A percentile compares a stretch with the other conserved stretches of the same genome.
These are phyloP conservation scores for Cerastis rubricosa DNA, from an alignment of 2,888 invertebrate species.

Conservation along the genomic window DNA sequence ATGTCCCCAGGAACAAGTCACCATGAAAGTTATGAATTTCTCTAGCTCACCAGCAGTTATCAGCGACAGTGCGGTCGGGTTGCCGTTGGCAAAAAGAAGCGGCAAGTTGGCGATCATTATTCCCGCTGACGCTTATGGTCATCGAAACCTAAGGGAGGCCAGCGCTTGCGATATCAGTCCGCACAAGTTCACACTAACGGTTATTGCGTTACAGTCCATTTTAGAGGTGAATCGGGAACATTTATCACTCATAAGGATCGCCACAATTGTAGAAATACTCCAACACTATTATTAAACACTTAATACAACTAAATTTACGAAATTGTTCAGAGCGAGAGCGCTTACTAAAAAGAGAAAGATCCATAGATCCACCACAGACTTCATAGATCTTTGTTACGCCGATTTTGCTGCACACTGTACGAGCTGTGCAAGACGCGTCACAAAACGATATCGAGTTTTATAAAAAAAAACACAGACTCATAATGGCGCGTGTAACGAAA, in stretches of 20 bases:
- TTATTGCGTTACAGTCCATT: slow-evolving; percentile 79
- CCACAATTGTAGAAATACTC: slow-evolving; percentile 59
- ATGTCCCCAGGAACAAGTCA: slow-evolving; percentile 94
- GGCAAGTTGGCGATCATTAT: slow-evolving; percentile 94
- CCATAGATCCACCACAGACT: slow-evolving; percentile 76
- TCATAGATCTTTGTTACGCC: slow-evolving; percentile 64
- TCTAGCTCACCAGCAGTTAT: slow-evolving; percentile 92
- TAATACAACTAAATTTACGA: slow-evolving; percentile 75
- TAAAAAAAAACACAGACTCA: slow-evolving; percentile 14
- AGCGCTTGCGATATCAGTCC: slow-evolving; percentile 84
- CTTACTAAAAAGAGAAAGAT: slow-evolving; percentile 82
- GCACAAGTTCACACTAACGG: slow-evolving; percentile 80
- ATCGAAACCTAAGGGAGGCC: slow-evolving; percentile 83
- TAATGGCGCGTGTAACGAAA: not conserved
- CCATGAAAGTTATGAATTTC: slow-evolving; percentile 94
- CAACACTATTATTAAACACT: slow-evolving; percentile 61
- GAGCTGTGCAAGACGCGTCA: slow-evolving; percentile 35
- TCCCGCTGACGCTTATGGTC: slow-evolving; percentile 84
- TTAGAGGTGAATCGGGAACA: slow-evolving; percentile 67
- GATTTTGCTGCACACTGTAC: slow-evolving; percentile 38
- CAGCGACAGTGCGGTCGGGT: slow-evolving; percentile 92
- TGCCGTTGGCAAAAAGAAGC: slow-evolving; percentile 93
- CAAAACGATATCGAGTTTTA: slow-evolving; percentile 39
- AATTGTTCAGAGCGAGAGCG: slow-evolving; percentile 79
- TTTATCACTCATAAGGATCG: slow-evolving; percentile 72